Evolutionary conservation across 1,140 invertebrate species (phyloP).

Genomic region (Bathynomus jamesi): DNA sequence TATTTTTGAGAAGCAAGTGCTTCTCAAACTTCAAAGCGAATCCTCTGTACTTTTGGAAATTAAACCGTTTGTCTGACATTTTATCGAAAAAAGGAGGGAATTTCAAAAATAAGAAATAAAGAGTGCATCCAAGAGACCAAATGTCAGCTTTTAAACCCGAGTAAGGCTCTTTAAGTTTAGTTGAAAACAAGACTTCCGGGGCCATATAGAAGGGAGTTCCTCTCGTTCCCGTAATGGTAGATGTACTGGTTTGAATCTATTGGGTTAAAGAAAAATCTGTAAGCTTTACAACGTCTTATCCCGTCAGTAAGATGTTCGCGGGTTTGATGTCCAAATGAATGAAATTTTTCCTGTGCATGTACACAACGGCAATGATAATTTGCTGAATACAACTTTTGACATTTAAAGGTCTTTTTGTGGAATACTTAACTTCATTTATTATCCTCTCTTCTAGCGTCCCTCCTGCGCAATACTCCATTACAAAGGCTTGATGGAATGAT

Average conservation of each 20-base stretch:
- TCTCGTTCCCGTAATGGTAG: not conserved
- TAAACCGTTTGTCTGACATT: not conserved
- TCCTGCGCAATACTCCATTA: not conserved
- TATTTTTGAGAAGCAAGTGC: not conserved
- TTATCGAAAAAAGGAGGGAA: not conserved
- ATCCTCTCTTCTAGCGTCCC: not conserved
- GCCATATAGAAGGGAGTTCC: not conserved
- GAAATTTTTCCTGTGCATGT: not conserved
- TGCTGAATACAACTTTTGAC: not conserved
- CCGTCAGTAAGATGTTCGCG: not conserved
- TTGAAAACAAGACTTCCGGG: not conserved
- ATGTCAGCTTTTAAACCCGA: not conserved
- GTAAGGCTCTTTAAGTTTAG: not conserved
- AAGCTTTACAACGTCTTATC: not conserved
- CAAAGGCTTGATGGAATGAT: not conserved
- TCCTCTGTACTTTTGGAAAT: not conserved
- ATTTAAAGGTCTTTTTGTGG: not conserved
- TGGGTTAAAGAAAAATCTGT: not conserved
- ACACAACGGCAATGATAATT: not conserved
- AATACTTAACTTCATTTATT: not conserved
- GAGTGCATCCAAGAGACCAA: not conserved
- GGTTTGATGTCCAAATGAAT: not conserved
- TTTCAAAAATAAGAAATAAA: not conserved
- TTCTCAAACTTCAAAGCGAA: not conserved
- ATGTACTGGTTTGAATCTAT: not conserved